Conservation (phyloP, 2,113 vertebrate genomes). For the Rhinolophus ferrumequinum region DNA sequence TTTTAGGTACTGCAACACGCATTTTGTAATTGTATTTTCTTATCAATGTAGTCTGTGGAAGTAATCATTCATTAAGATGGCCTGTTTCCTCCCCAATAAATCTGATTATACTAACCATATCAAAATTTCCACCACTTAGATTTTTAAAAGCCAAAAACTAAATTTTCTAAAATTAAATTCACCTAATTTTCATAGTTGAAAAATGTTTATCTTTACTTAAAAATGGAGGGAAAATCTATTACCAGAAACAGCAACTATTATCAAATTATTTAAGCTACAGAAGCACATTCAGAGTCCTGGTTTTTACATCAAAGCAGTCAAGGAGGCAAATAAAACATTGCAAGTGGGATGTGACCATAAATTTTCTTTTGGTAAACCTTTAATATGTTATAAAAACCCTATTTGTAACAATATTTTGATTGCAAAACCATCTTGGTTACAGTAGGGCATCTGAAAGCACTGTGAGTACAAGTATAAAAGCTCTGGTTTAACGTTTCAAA, state of each 20-base stretch:
- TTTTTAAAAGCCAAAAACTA: background rate
- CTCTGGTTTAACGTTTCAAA: background rate
- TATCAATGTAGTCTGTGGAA: background rate
- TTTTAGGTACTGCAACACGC: background rate
- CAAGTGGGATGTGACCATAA: background rate
- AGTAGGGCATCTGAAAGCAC: background rate
- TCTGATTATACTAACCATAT: background rate
- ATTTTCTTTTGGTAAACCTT: background rate
- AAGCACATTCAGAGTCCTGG: background rate
- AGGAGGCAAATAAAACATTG: background rate
- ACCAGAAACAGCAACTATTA: background rate
- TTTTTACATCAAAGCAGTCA: background rate
- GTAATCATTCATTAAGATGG: background rate
- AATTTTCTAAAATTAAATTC: constrained; percentile 25
- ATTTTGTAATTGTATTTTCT: constrained; percentile 20
- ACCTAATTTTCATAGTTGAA: background rate
- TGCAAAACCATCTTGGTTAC: background rate
- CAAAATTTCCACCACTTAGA: background rate
- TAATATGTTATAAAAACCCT: background rate
- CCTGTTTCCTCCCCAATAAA: background rate
- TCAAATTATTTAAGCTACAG: background rate
- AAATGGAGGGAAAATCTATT: background rate
- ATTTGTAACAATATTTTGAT: background rate
- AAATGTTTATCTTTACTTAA: constrained; percentile 21
- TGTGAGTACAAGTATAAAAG: background rate